Conservation (phyloP, 2,113 vertebrate genomes). For the Eleginops maclovinus region DNA sequence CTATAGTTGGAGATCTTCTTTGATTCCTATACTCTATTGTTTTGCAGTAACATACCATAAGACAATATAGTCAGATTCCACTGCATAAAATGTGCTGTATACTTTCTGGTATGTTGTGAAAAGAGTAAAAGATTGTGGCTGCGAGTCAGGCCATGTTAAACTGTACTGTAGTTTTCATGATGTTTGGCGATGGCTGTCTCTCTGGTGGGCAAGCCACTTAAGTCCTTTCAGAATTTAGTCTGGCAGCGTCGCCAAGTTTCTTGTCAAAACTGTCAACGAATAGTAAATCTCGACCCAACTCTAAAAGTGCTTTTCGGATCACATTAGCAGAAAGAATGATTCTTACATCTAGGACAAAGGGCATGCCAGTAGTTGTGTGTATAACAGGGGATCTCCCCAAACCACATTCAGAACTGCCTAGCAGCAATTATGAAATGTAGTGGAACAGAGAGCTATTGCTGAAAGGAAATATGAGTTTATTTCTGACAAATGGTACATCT, state of each 20-base stretch:
- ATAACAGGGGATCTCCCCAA: conserved; percentile 68
- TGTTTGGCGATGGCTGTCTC: conserved; percentile 79
- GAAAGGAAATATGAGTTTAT: conserved; percentile 72
- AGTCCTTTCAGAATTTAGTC: conserved; percentile 77
- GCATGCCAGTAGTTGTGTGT: conserved; percentile 73
- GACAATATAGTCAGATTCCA: not conserved
- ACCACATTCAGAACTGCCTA: conserved; percentile 47
- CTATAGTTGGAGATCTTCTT: conserved; percentile 38
- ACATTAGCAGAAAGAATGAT: conserved; percentile 30
- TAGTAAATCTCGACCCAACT: conserved; percentile 74
- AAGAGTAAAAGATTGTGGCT: not conserved
- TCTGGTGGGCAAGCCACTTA: conserved; percentile 78
- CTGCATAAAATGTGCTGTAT: not conserved
- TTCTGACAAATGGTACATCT: conserved; percentile 71
- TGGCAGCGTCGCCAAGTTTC: conserved; percentile 84
- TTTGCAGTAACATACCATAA: conserved; percentile 2
- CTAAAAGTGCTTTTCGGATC: conserved; percentile 57
- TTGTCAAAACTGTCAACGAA: conserved; percentile 82
- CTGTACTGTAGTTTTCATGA: conserved; percentile 83
- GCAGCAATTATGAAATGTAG: conserved; percentile 55
- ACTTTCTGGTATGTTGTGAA: conserved; percentile 10
- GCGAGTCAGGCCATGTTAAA: conserved; percentile 72
- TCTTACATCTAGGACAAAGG: conserved; percentile 63
- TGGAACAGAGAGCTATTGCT: conserved; percentile 56
- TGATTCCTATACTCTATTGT: conserved; percentile 52